Evolutionary conservation across 2,113 vertebrate genomes (phyloP), one percentile per base, ranked within the genome.

Genomic region (Beaufortia kweichowensis): DNA sequence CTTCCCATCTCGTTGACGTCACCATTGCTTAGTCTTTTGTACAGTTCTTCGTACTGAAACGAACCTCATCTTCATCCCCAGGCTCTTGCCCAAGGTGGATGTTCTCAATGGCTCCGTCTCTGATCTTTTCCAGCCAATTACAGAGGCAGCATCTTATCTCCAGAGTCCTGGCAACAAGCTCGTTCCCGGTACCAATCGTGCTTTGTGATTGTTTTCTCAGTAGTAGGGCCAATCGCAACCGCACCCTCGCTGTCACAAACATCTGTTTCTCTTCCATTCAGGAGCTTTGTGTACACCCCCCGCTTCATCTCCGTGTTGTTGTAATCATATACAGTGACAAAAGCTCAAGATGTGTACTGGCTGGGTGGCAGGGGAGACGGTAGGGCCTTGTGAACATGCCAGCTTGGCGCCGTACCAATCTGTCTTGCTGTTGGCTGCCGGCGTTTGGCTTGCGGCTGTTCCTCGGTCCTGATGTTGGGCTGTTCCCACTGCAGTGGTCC

Each of bases 181-280:
- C 17, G 4, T 23, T 55, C 35, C 65, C 21, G 26, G 70, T 81
- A 82, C 80, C 83, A 80, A 81, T 87, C 79, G 72, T 80, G 83
- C 80, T 62, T 75, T 78, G 77, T 83, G 83, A 89, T 86, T 87
- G 82, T 87, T 31, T 82, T 85, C 81, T 77, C 84, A 71, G 2
- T 86, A 43, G 19, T 76, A 79, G 81, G 81, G 81, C 83, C 81
- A 83, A 85, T 88, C 84, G 84, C 88, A 85, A 84, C 86, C 74
- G 70, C 87, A 83, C 81, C 85, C 85, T 83, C 81, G 77, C 83
- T 86, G 87, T 88, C 86, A 85, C 85, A 78, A 83, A 81, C 86
- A 87, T 88, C 84, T 87, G 82, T 78, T 82, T 79, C 55, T 57
- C 59, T 43, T 79, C 76, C 73, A 46, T 28, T 35, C 24, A 1